Evolutionary conservation across 2,888 invertebrate genomes (phyloP), one percentile per base, ranked within the genome.

Genomic region (Biston stratarius): DNA sequence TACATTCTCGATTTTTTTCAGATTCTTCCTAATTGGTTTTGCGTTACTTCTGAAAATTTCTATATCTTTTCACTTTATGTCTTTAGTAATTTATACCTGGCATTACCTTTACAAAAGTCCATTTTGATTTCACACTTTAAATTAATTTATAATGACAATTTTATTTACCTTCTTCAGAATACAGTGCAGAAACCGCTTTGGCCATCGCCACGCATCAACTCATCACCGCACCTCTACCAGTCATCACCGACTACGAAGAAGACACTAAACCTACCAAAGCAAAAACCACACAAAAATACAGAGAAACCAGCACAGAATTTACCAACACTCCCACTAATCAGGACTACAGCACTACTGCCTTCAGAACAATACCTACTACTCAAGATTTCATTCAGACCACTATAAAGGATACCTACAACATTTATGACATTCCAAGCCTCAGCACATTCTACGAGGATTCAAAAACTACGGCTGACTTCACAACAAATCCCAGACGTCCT

Each of bases 141-240:
- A 34, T n/a, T 38, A 38, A 52, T 15, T 36, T 45, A 11, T 47
- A 38, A 6, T 38, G 5, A 47, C 58, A 48, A 42, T 11, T 33
- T 5, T 15, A 34, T 42, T 62, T 64, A 55, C 33, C 67, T 65
- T 70, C 76, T 74, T 36, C 84, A 94, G 94, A 90, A 70, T 83
- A 86, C 73, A 88, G 78, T 71, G 84, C 89, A 33, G 94, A 94
- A 80, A 92, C 94, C 7, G 93, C 92, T 0, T 79, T 94, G 57
- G 94, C 94, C 1, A 81, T 94, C 69, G 94, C 93, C 10, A 90
- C 93, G 7, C 93, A 94, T 76, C 91, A 94, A 74, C 88, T 94
- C 6, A 78, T 94, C 36, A 85, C 90, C 11, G 94, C 94, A 6
- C 94, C 94, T 0, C 75, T 94, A 42, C 94, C 94, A 1, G 85